Base-by-base conservation (phyloP, 2,797 vertebrate species). In the Staurois parvus region DNA sequence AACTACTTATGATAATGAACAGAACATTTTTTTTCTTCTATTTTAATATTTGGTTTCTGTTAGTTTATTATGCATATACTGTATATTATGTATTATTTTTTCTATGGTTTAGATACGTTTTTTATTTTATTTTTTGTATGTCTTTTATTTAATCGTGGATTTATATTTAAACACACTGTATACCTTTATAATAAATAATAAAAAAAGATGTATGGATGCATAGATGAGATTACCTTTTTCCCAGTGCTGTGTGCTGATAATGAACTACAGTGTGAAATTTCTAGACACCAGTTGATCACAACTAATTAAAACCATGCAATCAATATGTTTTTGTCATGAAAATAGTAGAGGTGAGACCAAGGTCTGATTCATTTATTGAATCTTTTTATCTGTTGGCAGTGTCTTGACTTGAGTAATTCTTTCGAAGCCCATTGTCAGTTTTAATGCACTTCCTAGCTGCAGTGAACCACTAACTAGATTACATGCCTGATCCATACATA, bases 231-330 rank as follows among this genome's bases (percentile, higher is more conserved):
- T 79, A 72, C 21, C 78, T 76, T 52, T 64, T 30, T n/a, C 52
- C n/a, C 32, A 76, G 64, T n/a, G 62, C 2, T 70, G 24, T 75
- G 62, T 42, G 45, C 78, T 84, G 26, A 84, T 77, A 84, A 84
- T 84, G 74, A 78, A 68, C 48, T 48, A 59, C 29, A 24, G 28
- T 72, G 26, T 69, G 81, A 42, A 32, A 62, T 77, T 84, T 77
- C 66, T 72, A 62, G 34, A 77, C 66, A 72, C 82, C 45, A 66
- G 75, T 72, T 84, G 83, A 84, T 72, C 75, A 34, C 40, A 77
- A 72, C 66, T 84, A 84, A 84, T 84, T 84, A 78, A 84, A 84
- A 70, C 68, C 29, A 13, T 30, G 37, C 83, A 79, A 78, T 84
- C 83, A 84, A 72, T 84, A 84, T 45, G 48, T 68, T 40, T 64